phyloP scores from a whole-genome alignment of 2,113 vertebrate genomes.

The Micromys minutus region DNA sequence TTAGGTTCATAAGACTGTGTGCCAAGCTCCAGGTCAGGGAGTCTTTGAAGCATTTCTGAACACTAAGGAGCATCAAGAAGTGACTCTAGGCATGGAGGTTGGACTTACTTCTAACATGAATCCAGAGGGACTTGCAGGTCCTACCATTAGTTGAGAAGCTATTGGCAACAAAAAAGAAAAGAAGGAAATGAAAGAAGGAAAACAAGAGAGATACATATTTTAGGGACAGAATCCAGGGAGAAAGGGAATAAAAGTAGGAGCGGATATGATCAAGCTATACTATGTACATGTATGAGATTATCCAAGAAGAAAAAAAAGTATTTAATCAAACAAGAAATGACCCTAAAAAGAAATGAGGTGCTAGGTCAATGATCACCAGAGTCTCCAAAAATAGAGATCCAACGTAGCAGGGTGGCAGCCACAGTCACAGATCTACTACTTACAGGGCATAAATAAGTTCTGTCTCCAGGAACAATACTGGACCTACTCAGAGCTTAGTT shows the following conservation, averaged over 20 bases:
- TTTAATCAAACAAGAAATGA: not conserved
- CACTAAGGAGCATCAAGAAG: not conserved
- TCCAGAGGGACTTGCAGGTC: not conserved
- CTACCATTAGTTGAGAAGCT: not conserved
- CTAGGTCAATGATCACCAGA: not conserved
- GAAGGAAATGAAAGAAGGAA: too few relatives aligned
- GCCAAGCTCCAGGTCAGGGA: not conserved
- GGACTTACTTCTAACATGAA: not conserved
- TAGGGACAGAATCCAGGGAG: not conserved
- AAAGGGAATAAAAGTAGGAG: not conserved
- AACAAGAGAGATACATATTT: not conserved
- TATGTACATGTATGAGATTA: not conserved
- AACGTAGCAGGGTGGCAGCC: not conserved
- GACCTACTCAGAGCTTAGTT: not conserved
- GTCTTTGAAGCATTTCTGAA: not conserved
- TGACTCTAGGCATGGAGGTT: not conserved
- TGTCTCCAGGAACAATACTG: not conserved
- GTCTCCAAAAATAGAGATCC: not conserved
- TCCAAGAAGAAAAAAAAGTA: not conserved
- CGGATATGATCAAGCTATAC: not conserved
- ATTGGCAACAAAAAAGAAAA: not conserved
- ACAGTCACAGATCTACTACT: not conserved
- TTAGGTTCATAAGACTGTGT: not conserved
- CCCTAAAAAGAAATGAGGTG: not conserved
- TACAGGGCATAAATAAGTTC: not conserved